phyloP scores from a whole-genome alignment of 2,113 vertebrate species.

The Nesoenas mayeri region DNA sequence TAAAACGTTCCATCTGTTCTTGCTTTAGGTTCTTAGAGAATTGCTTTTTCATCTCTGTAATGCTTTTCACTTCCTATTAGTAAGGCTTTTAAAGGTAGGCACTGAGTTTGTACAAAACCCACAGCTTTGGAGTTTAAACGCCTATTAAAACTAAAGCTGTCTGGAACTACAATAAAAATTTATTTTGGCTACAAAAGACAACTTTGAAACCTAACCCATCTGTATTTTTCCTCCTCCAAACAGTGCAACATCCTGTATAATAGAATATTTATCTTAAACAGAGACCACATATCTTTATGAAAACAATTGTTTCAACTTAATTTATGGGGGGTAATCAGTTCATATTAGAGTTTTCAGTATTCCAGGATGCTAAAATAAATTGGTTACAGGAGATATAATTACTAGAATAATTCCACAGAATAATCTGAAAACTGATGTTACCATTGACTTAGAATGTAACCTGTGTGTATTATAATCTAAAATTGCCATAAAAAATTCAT shows the following conservation, averaged over 20 bases:
- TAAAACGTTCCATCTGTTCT: slow-evolving; percentile 62
- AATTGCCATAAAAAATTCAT: background rate
- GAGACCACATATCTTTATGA: slow-evolving; percentile 55
- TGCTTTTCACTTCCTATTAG: slow-evolving; percentile 72
- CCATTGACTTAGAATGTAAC: background rate
- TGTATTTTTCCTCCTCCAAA: slow-evolving; percentile 63
- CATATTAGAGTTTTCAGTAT: slow-evolving; percentile 34
- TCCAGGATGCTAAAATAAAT: slow-evolving; percentile 31
- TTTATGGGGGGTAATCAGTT: slow-evolving; percentile 45
- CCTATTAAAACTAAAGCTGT: slow-evolving; percentile 68
- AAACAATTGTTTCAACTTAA: slow-evolving; percentile 54
- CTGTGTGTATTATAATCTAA: background rate
- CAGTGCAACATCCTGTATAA: slow-evolving; percentile 64
- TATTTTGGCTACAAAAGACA: slow-evolving; percentile 67
- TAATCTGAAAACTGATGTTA: slow-evolving; percentile 21
- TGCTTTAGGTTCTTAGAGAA: slow-evolving; percentile 59
- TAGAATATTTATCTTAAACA: slow-evolving; percentile 64
- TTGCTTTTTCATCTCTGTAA: slow-evolving; percentile 64
- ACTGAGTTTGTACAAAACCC: slow-evolving; percentile 61
- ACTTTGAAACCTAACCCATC: slow-evolving; percentile 60
- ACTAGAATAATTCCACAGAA: background rate
- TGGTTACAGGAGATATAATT: slow-evolving; percentile 12
- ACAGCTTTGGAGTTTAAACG: slow-evolving; percentile 64
- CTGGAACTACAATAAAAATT: slow-evolving; percentile 57
- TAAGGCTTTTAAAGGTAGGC: slow-evolving; percentile 66